phyloP scores from a whole-genome alignment of 2,113 vertebrate genomes.

The Herpetotheres cachinnans region DNA sequence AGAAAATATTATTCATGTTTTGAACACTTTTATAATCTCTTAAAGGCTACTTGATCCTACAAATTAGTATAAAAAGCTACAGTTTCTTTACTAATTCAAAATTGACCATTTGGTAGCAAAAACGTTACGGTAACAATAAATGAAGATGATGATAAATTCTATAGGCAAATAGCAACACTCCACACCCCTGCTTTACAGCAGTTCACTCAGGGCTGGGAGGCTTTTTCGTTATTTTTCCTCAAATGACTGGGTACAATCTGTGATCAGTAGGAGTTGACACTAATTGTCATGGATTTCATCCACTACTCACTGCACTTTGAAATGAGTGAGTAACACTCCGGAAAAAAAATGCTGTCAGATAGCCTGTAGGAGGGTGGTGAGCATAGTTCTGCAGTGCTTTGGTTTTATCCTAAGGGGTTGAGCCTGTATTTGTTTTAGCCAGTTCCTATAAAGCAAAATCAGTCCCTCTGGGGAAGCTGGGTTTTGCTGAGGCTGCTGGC shows the following conservation, averaged over 20 bases:
- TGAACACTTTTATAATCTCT: neutral
- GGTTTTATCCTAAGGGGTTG: neutral
- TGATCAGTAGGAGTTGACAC: neutral
- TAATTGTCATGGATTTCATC: neutral
- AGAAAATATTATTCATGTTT: neutral
- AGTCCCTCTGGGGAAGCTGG: neutral
- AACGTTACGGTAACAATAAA: rapidly evolving
- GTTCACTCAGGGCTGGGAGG: neutral
- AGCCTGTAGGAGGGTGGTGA: neutral
- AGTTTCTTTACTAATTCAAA: neutral
- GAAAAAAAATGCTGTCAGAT: neutral
- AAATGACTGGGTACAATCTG: neutral
- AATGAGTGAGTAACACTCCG: neutral
- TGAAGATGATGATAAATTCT: neutral
- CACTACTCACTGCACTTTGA: neutral
- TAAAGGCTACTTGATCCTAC: neutral
- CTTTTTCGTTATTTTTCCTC: neutral
- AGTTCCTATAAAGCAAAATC: neutral
- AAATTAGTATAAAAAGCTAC: neutral
- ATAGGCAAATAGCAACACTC: neutral
- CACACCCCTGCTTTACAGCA: neutral
- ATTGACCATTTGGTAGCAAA: neutral
- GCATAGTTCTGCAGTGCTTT: neutral
- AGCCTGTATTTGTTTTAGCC: neutral
- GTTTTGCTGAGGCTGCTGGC: neutral